Conservation (phyloP, 2,797 vertebrate genomes). For the Rhyacichthys aspro region DNA sequence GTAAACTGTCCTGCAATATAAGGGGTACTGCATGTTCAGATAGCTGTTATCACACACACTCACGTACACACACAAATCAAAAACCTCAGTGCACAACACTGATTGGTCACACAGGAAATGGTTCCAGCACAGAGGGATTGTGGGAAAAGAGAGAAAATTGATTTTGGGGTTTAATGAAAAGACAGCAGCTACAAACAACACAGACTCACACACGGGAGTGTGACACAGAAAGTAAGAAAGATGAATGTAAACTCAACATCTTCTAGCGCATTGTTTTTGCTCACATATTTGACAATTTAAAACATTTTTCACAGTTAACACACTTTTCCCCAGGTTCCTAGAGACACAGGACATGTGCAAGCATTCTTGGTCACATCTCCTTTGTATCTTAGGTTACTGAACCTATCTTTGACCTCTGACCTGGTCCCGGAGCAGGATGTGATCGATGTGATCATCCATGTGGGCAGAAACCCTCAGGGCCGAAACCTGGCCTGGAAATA, state of each 20-base stretch:
- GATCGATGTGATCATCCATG: conserved; percentile 96
- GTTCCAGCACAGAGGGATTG: conserved; percentile 61
- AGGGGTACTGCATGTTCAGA: conserved; percentile 55
- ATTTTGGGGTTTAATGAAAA: conserved; percentile 68
- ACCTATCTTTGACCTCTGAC: conserved; percentile 94
- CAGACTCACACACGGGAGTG: conserved; percentile 1
- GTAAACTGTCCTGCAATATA: conserved; percentile 63
- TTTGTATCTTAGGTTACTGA: conserved; percentile 83
- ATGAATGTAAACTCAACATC: conserved; percentile 25
- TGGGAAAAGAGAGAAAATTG: conserved; percentile 66
- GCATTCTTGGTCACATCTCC: neutral
- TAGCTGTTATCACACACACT: conserved; percentile 33
- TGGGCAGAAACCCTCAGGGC: conserved; percentile 94
- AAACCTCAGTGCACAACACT: conserved; percentile 34
- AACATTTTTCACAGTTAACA: neutral
- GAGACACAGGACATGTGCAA: neutral
- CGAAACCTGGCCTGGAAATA: conserved; percentile 95
- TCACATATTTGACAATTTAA: conserved; percentile 6
- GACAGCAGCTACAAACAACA: conserved; percentile 39
- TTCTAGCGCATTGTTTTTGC: neutral
- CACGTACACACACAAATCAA: conserved; percentile 22
- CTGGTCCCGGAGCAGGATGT: conserved; percentile 96
- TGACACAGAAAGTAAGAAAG: conserved; percentile 8
- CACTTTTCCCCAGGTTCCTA: too few relatives aligned
- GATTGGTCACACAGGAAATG: conserved; percentile 69